Percentiles rank a stretch among this genome's conserved stretches.
Conservation (phyloP, 23 tunicate species). For the Diplosoma virens region DNA sequence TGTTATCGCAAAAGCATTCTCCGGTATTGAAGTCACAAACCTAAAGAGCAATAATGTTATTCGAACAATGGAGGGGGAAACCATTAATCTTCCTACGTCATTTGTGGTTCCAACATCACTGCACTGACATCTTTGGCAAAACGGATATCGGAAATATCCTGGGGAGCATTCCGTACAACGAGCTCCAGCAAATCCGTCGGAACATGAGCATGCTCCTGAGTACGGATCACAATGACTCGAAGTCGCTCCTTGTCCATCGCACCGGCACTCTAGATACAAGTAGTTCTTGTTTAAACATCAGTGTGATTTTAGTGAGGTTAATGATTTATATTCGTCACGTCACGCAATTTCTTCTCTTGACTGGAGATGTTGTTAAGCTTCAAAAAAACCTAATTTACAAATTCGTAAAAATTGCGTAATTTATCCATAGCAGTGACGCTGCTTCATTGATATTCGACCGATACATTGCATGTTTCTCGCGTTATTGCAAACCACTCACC, state of each 20-base stretch:
- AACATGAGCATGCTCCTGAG: constrained; percentile 82
- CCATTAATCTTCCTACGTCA: constrained; percentile 38
- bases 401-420: too few relatives aligned
- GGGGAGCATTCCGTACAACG: constrained; percentile 75
- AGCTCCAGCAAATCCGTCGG: constrained; percentile 76
- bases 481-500: too few relatives aligned
- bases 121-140: constrained; percentile 87
- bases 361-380: too few relatives aligned
- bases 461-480: too few relatives aligned
- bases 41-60: constrained; percentile 16
- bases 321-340: too few relatives aligned
- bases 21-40: constrained; percentile 69
- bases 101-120: constrained; percentile 75
- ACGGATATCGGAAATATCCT: constrained; percentile 84
- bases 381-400: too few relatives aligned
- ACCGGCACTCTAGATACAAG: constrained; percentile 67
- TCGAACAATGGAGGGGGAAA: too few relatives aligned
- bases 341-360: too few relatives aligned
- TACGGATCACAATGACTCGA: constrained; percentile 68
- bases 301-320: too few relatives aligned
- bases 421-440: too few relatives aligned
- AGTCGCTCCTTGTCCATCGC: constrained; percentile 73
- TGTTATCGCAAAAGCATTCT: constrained; percentile 71
- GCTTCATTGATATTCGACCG: too few relatives aligned
- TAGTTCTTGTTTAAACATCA: too few relatives aligned